Conservation (phyloP, 2,888 invertebrate genomes). For the Hipparchia semele region DNA sequence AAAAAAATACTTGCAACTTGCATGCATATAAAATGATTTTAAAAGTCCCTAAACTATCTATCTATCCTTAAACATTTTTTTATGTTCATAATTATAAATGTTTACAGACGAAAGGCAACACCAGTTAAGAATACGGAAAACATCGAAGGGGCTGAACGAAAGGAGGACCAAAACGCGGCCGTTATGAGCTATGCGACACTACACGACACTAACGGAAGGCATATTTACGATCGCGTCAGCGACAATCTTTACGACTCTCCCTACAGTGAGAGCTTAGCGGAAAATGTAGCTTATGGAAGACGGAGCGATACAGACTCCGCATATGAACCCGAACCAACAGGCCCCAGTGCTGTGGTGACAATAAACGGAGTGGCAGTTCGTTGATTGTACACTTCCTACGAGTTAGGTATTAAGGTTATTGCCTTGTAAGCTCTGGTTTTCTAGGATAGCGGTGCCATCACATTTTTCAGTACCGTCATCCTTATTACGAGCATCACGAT, state of each 20-base stretch:
- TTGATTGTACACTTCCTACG: slow-evolving; percentile 64
- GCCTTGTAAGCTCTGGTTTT: slow-evolving; percentile 18
- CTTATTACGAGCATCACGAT: no score
- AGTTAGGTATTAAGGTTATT: slow-evolving; percentile 12
- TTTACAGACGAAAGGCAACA: slow-evolving; percentile 89
- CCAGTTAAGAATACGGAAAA: slow-evolving; percentile 95
- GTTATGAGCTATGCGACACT: slow-evolving; percentile 95
- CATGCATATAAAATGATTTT: no score
- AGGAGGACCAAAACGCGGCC: slow-evolving; percentile 93
- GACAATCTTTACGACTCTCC: slow-evolving; percentile 91
- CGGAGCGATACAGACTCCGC: slow-evolving; percentile 76
- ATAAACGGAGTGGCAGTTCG: slow-evolving; percentile 95
- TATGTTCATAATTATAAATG: background rate
- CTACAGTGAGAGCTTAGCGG: slow-evolving; percentile 84
- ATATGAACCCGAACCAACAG: slow-evolving; percentile 87
- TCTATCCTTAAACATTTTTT: background rate
- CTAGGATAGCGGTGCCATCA: background rate
- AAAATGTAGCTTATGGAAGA: slow-evolving; percentile 73
- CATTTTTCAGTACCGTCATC: background rate
- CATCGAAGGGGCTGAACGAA: slow-evolving; percentile 92
- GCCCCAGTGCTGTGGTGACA: slow-evolving; percentile 86
- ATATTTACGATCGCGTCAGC: slow-evolving; percentile 80
- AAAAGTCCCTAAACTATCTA: no score
- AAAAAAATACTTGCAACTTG: no score
- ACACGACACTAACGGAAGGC: slow-evolving; percentile 85